These are phyloP conservation scores for Exephanes ischioxanthus DNA, from an alignment of 2,888 invertebrate genomes.

Conservation along the genomic window DNA sequence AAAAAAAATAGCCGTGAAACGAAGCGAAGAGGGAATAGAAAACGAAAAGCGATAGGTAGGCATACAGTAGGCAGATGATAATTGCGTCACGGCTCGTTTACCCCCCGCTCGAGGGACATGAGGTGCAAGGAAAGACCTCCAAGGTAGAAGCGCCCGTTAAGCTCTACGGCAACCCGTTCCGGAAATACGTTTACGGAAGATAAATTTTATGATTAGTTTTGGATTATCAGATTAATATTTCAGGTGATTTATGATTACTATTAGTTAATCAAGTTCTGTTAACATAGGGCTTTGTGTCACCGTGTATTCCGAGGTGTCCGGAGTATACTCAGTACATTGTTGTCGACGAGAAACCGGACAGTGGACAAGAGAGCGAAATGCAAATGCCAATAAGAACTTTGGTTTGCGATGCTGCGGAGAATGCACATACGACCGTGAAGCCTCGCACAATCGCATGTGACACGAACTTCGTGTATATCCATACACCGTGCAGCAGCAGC, in stretches of 20 bases:
- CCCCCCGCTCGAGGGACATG: too few species aligned
- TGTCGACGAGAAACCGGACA: slow-evolving; percentile 28
- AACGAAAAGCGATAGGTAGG: too few species aligned
- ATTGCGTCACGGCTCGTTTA: too few species aligned
- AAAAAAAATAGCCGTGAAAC: too few species aligned
- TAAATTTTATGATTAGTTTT: neutral
- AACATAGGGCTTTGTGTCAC: neutral
- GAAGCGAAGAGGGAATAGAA: too few species aligned
- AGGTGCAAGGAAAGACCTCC: too few species aligned
- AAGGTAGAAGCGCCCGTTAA: too few species aligned
- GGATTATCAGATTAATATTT: too few species aligned
- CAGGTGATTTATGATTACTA: too few species aligned
- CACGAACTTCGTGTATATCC: slow-evolving; percentile 33
- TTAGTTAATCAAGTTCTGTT: too few species aligned
- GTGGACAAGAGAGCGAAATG: slow-evolving; percentile 40
- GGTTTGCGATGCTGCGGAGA: slow-evolving; percentile 49
- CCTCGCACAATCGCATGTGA: slow-evolving; percentile 47
- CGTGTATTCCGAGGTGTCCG: slow-evolving; percentile 21
- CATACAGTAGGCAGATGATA: too few species aligned
- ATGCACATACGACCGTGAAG: slow-evolving; percentile 54
- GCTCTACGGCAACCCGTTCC: too few species aligned
- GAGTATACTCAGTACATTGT: slow-evolving; percentile 14
- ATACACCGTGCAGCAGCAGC: slow-evolving; percentile 31
- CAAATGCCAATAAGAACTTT: slow-evolving; percentile 52
- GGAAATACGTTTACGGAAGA: neutral